A percentile compares a stretch with the other conserved stretches of the same genome.
Evolutionary conservation across 2,888 invertebrate species (phyloP).

Genomic region (Melanostoma mellinum): DNA sequence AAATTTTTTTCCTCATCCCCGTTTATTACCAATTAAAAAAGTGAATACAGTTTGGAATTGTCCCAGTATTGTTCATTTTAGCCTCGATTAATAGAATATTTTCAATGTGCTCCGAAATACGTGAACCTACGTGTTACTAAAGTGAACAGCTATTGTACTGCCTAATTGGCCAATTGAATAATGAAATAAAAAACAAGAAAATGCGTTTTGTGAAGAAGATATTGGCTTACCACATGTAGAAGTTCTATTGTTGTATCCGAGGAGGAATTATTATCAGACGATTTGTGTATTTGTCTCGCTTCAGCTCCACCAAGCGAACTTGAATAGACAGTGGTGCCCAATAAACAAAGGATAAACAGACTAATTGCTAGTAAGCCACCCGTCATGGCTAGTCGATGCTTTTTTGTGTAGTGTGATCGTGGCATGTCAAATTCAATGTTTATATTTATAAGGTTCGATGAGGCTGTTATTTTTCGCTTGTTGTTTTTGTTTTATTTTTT

Average conservation of each 20-base stretch:
- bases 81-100: slow-evolving; percentile 51
- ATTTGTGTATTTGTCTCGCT: slow-evolving; percentile 5
- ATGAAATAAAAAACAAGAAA: slow-evolving; percentile 14
- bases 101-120: slow-evolving; percentile 7
- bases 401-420: slow-evolving; percentile 79
- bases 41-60: slow-evolving; percentile 15
- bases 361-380: slow-evolving; percentile 77
- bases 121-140: not conserved
- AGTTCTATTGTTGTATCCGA: slow-evolving; percentile 78
- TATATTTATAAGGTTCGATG: slow-evolving; percentile 68
- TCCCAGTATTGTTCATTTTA: not conserved
- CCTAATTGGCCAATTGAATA: slow-evolving; percentile 55
- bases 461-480: slow-evolving; percentile 35
- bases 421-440: slow-evolving; percentile 77
- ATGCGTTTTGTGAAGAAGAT: slow-evolving; percentile 33
- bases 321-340: slow-evolving; percentile 76
- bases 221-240: slow-evolving; percentile 80
- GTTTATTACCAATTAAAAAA: slow-evolving; percentile 52
- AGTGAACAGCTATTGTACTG: slow-evolving; percentile 46
- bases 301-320: slow-evolving; percentile 69
- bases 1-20: slow-evolving; percentile 13
- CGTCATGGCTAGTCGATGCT: slow-evolving; percentile 80
- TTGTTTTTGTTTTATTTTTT: slow-evolving; percentile 28
- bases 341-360: slow-evolving; percentile 77
- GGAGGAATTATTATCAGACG: slow-evolving; percentile 29